A percentile compares a stretch with the other conserved stretches of the same genome.
Conservation (phyloP, 2,888 invertebrate genomes). For the Idaea aversata region DNA sequence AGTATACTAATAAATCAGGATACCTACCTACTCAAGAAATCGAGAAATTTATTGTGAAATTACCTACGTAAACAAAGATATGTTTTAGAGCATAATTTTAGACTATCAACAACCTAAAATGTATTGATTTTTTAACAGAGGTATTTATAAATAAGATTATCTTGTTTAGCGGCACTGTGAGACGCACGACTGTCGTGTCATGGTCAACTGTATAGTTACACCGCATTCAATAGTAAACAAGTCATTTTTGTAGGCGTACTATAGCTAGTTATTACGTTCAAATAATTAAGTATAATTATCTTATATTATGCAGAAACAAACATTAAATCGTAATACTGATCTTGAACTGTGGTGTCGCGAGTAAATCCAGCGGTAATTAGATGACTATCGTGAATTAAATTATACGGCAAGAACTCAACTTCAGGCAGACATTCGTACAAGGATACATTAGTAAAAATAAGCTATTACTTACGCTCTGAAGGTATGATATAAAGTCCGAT, state of each 20-base stretch:
- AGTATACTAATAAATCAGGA: too few relatives aligned
- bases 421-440: conserved; percentile 6
- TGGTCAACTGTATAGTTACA: not conserved
- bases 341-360: conserved; percentile 3
- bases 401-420: not conserved
- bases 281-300: not conserved
- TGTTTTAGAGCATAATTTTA: too few relatives aligned
- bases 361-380: conserved; percentile 11
- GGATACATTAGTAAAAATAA: conserved; percentile 10
- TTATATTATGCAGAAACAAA: not conserved
- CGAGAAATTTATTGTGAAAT: too few relatives aligned
- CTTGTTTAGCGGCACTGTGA: not conserved
- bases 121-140: not conserved
- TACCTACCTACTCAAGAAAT: too few relatives aligned
- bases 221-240: not conserved
- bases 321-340: not conserved
- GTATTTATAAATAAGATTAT: not conserved
- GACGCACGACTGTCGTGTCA: not conserved
- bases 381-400: conserved; percentile 1
- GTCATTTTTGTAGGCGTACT: not conserved
- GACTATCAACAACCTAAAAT: too few relatives aligned
- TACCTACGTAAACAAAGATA: too few relatives aligned
- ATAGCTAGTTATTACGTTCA: not conserved
- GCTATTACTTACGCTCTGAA: conserved; percentile 85
- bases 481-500: conserved; percentile 88